Evolutionary conservation across 2,797 vertebrate genomes (phyloP).

Genomic region (Ceryle rudis): DNA sequence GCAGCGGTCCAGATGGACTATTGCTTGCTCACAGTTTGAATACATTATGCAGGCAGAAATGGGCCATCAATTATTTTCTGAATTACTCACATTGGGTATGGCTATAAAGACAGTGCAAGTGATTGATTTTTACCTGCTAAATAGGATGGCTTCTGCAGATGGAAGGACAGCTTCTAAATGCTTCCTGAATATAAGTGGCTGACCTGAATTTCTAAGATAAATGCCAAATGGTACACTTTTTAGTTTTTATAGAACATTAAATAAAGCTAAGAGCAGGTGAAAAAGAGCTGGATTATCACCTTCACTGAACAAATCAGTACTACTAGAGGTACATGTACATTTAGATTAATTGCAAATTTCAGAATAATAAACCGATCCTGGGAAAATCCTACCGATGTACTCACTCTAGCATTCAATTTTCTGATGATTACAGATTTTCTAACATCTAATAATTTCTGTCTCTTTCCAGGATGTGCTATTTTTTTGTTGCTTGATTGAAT

Average conservation of each 20-base stretch:
- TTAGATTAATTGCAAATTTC: not conserved
- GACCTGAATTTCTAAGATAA: not conserved
- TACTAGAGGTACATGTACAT: not conserved
- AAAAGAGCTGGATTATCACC: not conserved
- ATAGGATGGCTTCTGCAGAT: not conserved
- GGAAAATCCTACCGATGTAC: not conserved
- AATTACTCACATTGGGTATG: not conserved
- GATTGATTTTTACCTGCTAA: not conserved
- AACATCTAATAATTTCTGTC: not conserved
- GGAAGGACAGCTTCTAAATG: not conserved
- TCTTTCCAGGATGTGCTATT: not conserved
- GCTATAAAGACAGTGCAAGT: not conserved
- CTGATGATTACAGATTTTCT: not conserved
- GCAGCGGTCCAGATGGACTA: not conserved
- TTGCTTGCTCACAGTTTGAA: not conserved
- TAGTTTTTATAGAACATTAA: not conserved
- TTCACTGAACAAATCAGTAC: not conserved
- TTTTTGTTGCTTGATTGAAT: not conserved
- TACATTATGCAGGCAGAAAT: not conserved
- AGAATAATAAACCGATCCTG: not conserved
- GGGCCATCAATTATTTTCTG: not conserved
- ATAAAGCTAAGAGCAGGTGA: not conserved
- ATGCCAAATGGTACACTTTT: not conserved
- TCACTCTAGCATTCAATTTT: not conserved
- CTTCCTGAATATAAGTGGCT: not conserved